Base-by-base conservation (phyloP, 2,797 vertebrate genomes). In the Remorina albescens region DNA sequence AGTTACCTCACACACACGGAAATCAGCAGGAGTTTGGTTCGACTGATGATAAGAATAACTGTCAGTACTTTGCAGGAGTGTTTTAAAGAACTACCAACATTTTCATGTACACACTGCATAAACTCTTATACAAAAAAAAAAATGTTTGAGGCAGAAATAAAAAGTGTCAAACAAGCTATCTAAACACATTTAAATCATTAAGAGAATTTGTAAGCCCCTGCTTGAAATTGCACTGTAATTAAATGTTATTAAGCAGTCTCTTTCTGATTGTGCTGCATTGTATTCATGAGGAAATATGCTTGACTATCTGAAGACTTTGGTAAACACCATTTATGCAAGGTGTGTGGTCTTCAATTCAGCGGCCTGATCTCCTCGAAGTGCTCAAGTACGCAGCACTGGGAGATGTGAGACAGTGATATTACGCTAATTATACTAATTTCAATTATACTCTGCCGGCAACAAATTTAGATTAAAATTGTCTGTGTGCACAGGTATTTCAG, bases 161-260 rank as follows among this genome's bases (percentile, higher is more conserved):
- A 81, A 75, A 78, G 85, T 84, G 91, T 83, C 60, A 88, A 93
- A 94, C 88, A 92, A 87, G 87, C 90, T 88, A 88, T 90, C 92
- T 86, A 93, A 95, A 94, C 89, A 83, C 86, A 87, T 85, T 88
- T 85, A 93, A 95, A 93, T 89, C 90, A 94, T 94, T 90, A 92
- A 90, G 87, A 92, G 88, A 94, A 92, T 94, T 94, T 90, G 85
- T 92, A 88, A 89, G 83, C 78, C 92, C 70, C 79, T 86, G 82
- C 90, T 91, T 92, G 92, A 93, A 95, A 94, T 94, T 92, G 76
- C 88, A 93, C 93, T 94, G 92, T 96, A 96, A 97, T 97, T 96
- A 96, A 95, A 92, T 87, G 85, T 93, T 94, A 96, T 96, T 95
- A 95, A 94, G 94, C 89, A 90, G 93, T 91, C 90, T 89, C 63